Evolutionary conservation across 2,797 vertebrate genomes (phyloP).

Genomic region (Pygocentrus nattereri): DNA sequence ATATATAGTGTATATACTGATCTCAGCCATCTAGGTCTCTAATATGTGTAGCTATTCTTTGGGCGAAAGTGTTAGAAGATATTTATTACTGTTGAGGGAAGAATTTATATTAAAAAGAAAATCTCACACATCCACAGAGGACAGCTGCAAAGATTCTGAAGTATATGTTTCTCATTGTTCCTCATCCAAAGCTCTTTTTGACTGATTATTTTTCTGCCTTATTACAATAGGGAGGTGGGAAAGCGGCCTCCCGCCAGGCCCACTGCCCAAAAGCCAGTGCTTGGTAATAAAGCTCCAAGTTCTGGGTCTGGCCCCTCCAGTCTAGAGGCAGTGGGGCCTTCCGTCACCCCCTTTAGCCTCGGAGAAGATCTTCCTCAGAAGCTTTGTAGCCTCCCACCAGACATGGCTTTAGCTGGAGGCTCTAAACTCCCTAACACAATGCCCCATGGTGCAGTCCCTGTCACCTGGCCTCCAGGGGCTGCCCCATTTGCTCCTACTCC

Average conservation of each 20-base stretch:
- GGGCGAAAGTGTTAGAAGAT: background rate
- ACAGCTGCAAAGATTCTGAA: background rate
- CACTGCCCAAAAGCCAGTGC: constrained; percentile 78
- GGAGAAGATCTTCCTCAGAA: constrained; percentile 75
- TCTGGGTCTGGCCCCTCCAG: constrained; percentile 45
- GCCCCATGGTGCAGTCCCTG: constrained; percentile 11
- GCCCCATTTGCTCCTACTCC: constrained; percentile 22
- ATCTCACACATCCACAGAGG: background rate
- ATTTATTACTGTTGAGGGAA: background rate
- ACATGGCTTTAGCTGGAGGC: constrained; percentile 44
- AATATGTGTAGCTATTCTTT: too few relatives aligned
- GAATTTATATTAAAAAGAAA: background rate
- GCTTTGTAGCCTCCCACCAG: constrained; percentile 74
- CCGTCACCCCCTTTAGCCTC: constrained; percentile 50
- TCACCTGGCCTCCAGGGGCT: constrained; percentile 41
- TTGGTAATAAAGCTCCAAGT: constrained; percentile 61
- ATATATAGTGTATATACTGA: too few relatives aligned
- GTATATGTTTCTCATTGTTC: background rate
- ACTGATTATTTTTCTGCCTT: background rate
- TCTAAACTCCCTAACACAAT: constrained; percentile 49
- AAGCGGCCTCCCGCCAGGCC: constrained; percentile 79
- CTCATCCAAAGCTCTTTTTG: background rate
- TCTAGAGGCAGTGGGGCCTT: constrained; percentile 45
- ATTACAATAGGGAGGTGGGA: constrained; percentile 76
- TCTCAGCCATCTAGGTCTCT: too few relatives aligned